Conservation (phyloP, 2,888 invertebrate genomes). For the Xanthia icteritia region DNA sequence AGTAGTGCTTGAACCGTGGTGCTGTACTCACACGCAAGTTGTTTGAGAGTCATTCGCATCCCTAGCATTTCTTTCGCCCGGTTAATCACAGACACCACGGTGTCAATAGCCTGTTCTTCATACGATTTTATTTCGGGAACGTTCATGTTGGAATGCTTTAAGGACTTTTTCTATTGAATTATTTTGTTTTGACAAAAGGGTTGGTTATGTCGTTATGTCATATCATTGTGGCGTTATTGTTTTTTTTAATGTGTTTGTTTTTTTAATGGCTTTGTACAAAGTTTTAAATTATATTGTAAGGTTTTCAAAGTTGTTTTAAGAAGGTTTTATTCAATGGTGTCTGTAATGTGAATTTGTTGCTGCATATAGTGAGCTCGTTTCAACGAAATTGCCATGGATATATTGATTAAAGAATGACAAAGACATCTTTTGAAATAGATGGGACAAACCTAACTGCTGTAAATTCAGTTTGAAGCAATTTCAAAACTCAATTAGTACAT, state of each 20-base stretch:
- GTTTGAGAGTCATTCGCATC: conserved; percentile 72
- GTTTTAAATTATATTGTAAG: background rate
- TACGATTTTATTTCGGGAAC: conserved; percentile 76
- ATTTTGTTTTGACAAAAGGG: conserved; percentile 24
- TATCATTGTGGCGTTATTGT: conserved; percentile 21
- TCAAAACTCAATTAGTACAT: background rate
- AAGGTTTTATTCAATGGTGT: background rate
- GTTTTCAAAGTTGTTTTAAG: background rate
- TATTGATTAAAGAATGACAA: background rate
- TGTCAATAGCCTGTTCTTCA: conserved; percentile 80
- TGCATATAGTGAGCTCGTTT: background rate
- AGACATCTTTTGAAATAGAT: background rate
- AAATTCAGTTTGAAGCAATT: background rate
- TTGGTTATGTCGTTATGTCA: conserved; percentile 27
- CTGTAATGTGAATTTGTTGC: no score
- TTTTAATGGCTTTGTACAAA: background rate
- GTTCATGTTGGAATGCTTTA: conserved; percentile 70
- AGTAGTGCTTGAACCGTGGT: background rate
- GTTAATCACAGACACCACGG: conserved; percentile 80
- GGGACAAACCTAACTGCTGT: background rate
- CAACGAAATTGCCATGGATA: no score
- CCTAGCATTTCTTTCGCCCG: conserved; percentile 79
- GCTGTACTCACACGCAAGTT: conserved; percentile 78
- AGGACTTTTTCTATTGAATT: conserved; percentile 2
- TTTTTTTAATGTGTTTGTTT: background rate